These are phyloP conservation scores for Centroberyx gerrardi DNA, from an alignment of 2,797 vertebrate species.

Conservation along the genomic window DNA sequence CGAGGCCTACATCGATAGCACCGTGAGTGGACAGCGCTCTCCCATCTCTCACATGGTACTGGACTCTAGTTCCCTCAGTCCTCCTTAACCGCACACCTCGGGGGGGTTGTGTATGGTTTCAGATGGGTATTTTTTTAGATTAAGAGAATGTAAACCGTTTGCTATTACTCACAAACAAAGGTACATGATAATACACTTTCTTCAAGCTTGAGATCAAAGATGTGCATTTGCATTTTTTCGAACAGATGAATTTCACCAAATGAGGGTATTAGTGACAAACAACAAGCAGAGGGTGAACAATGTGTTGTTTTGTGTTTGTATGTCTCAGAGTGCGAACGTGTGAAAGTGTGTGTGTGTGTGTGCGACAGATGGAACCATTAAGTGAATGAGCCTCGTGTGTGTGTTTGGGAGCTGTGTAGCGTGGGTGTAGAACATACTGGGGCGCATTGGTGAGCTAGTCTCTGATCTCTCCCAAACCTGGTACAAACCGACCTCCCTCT, in stretches of 20 bases:
- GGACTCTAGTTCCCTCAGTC: neutral
- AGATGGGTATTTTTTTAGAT: neutral
- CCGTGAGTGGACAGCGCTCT: slow-evolving; percentile 87
- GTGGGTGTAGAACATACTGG: slow-evolving; percentile 90
- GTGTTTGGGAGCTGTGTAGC: slow-evolving; percentile 85
- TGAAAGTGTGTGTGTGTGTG: slow-evolving; percentile 38
- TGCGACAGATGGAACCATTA: slow-evolving; percentile 94
- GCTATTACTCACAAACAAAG: neutral
- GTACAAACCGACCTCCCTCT: slow-evolving; percentile 66
- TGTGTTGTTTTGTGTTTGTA: slow-evolving; percentile 40
- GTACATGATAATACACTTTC: neutral
- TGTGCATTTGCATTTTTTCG: slow-evolving; percentile 1
- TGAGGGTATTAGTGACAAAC: slow-evolving; percentile 10
- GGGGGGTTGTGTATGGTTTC: neutral
- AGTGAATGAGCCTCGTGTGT: slow-evolving; percentile 89
- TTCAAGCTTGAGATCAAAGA: neutral
- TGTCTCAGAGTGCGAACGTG: slow-evolving; percentile 43
- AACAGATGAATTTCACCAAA: slow-evolving; percentile 10
- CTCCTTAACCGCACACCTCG: neutral
- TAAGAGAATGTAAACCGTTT: neutral
- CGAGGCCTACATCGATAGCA: slow-evolving; percentile 97
- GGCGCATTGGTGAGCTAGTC: slow-evolving; percentile 87
- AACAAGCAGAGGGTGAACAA: slow-evolving; percentile 19
- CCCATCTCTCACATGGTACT: slow-evolving; percentile 14
- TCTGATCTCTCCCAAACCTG: slow-evolving; percentile 83